Conservation (phyloP, 2,797 vertebrate species). For the Cynopterus sphinx region DNA sequence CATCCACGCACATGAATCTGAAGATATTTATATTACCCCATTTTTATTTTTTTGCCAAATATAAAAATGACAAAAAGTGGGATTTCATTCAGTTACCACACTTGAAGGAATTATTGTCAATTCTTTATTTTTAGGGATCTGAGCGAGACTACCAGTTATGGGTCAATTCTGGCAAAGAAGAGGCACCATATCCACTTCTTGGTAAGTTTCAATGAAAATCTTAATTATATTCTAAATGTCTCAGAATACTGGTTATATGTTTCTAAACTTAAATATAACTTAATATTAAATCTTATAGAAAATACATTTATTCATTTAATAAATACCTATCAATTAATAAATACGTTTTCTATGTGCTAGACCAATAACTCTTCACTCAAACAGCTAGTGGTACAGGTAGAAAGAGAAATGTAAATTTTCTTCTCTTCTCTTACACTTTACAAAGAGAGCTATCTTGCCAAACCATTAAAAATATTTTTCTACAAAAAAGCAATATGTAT, state of each 20-base stretch:
- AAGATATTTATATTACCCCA: neutral
- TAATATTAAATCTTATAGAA: neutral
- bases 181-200: constrained; percentile 95
- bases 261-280: neutral
- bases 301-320: neutral
- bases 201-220: constrained; percentile 87
- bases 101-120: constrained; percentile 15
- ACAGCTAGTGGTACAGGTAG: neutral
- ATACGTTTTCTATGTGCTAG: neutral
- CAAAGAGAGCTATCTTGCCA: neutral
- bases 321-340: neutral
- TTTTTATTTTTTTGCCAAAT: neutral
- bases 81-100: neutral
- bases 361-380: constrained; percentile 1
- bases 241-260: neutral
- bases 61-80: neutral
- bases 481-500: neutral
- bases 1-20: neutral
- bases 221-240: constrained; percentile 7
- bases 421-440: neutral
- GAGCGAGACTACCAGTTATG: constrained; percentile 95
- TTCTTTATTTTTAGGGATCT: constrained; percentile 85
- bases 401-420: neutral
- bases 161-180: constrained; percentile 96
- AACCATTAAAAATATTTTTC: neutral